phyloP scores from a whole-genome alignment of 2,113 vertebrate species.

The Rhineura floridana region DNA sequence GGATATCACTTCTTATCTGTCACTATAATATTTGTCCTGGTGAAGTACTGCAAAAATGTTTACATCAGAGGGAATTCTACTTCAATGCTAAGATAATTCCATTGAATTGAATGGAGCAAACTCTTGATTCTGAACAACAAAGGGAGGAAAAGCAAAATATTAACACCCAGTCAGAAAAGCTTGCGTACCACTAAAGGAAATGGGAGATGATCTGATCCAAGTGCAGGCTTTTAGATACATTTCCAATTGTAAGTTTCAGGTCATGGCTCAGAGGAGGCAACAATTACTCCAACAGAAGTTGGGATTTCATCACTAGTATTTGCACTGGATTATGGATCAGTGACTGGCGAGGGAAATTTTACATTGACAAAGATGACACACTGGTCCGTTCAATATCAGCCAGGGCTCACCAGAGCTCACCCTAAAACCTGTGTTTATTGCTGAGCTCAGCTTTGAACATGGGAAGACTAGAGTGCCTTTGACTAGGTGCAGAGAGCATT shows the following conservation, averaged over 20 bases:
- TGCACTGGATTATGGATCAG: not conserved
- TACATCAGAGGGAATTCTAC: not conserved
- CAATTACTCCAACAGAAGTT: not conserved
- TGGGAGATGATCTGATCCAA: not conserved
- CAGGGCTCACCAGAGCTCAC: not conserved
- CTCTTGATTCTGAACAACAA: not conserved
- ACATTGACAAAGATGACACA: not conserved
- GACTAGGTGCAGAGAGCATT: not conserved
- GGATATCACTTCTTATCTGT: not conserved
- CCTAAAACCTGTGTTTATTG: no score
- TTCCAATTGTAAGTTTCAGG: conserved; percentile 1
- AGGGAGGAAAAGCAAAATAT: not conserved
- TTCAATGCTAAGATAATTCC: not conserved
- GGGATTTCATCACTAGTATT: conserved; percentile 10
- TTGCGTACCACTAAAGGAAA: not conserved
- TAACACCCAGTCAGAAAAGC: not conserved
- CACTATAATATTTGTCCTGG: not conserved
- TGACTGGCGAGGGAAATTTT: not conserved
- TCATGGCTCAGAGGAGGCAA: conserved; percentile 23
- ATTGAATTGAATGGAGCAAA: not conserved
- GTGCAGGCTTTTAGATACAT: not conserved
- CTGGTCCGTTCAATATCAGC: not conserved
- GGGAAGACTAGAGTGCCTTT: not conserved
- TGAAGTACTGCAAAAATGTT: not conserved
- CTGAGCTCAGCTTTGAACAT: not conserved